Percentiles rank a stretch among this genome's conserved stretches.
phyloP scores from a whole-genome alignment of 2,113 vertebrate species.

The Vicugna pacos region DNA sequence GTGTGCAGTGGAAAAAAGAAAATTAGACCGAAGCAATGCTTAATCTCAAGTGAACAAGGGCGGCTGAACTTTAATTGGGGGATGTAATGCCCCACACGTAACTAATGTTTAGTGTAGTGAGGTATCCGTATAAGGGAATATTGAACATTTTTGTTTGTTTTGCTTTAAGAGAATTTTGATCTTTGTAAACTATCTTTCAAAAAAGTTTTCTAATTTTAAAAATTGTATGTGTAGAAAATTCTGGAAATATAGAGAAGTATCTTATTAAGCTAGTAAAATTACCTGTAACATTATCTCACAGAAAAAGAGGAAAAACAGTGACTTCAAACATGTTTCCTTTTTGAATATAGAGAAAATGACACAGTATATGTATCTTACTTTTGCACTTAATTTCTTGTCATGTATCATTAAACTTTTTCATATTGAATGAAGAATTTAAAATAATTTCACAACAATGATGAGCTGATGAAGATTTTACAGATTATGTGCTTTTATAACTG shows the following conservation, averaged over 20 bases:
- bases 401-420: background rate
- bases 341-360: background rate
- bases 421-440: background rate
- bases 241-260: background rate
- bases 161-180: background rate
- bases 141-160: background rate
- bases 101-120: background rate
- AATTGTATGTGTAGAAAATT: background rate
- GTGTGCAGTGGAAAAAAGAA: background rate
- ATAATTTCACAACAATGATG: background rate
- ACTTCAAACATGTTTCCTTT: background rate
- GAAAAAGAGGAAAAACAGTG: background rate
- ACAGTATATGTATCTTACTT: background rate
- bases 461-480: background rate
- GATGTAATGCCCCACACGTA: background rate
- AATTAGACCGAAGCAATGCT: background rate
- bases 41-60: background rate
- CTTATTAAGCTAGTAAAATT: background rate
- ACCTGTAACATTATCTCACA: background rate
- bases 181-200: background rate
- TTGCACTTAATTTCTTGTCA: background rate
- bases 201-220: background rate
- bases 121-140: background rate
- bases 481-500: background rate
- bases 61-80: background rate